Evolutionary conservation across 92 coral and sea anemone genomes (phyloP).

Genomic region (Palythoa heliodiscus): DNA sequence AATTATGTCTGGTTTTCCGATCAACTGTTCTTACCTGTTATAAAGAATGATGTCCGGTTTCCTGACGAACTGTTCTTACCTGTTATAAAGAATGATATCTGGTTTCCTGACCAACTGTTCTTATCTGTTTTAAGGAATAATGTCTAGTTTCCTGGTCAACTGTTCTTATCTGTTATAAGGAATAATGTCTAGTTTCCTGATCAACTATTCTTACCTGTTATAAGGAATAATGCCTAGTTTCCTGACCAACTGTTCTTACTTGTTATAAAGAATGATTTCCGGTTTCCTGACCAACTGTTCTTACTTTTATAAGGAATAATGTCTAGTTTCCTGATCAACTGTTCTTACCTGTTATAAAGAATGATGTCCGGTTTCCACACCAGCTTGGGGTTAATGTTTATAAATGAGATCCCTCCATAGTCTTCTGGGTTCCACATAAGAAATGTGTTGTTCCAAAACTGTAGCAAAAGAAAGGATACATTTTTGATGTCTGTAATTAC

Average conservation of each 20-base stretch:
- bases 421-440: conserved; percentile 77
- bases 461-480: neutral
- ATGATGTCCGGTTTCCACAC: conserved; percentile 92
- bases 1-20: too few relatives aligned
- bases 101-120: conserved; percentile 10
- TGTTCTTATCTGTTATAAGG: too few relatives aligned
- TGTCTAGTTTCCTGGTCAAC: too few relatives aligned
- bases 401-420: conserved; percentile 76
- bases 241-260: conserved; percentile 62
- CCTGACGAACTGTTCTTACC: conserved; percentile 47
- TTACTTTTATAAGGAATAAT: too few relatives aligned
- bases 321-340: too few relatives aligned
- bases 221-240: conserved; percentile 83
- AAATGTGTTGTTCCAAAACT: conserved; percentile 86
- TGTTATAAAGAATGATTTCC: neutral
- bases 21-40: too few relatives aligned
- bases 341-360: conserved; percentile 84
- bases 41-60: too few relatives aligned
- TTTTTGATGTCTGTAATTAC: too few relatives aligned
- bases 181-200: too few relatives aligned
- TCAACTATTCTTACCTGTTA: conserved; percentile 69
- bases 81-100: neutral
- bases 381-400: conserved; percentile 79
- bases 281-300: too few relatives aligned
- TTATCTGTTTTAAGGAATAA: neutral